Evolutionary conservation across 2,888 invertebrate genomes (phyloP), one percentile per base, ranked within the genome.

Genomic region (Xestia ashworthii): DNA sequence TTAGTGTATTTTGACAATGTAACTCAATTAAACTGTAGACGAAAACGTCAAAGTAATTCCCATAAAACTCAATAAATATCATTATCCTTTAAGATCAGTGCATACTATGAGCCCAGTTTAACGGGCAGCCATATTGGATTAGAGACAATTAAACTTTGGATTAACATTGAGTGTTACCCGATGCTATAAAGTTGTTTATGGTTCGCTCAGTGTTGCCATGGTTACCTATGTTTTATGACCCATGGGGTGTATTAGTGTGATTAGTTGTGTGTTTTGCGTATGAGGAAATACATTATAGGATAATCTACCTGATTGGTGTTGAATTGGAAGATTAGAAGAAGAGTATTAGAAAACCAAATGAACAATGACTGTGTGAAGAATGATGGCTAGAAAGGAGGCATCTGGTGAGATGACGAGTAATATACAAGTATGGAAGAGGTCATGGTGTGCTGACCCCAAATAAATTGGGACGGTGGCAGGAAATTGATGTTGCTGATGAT

Each of bases 181-280:
- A 58, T 50, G 68, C 80, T 44, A 80, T 83, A 83, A 83, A 83
- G 60, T 80, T 65, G 83, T 83, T 83, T 83, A 76, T 83, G 71
- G 48, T 81, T 38, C 55, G 55, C 48, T 55, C 32, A 62, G 46
- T 46, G 82, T 83, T 83, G 74, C 82, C 62, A 82, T 79, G 71
- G 82, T 70, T 62, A 83, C 83, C 64, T 62, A 38, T 65, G 65
- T 71, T 81, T 81, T 81, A 81, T 81, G 44, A 64, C 44, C 22
- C n/a, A 16, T 58, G 48, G 74, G 41, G 11, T 67, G 38, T 44
- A 64, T 74, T 68, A 65, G 74, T 79, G 62, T 50, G 16, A 75
- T 74, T 46, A 73, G 73, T 50, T 65, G 53, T 25, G 14, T 53
- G 46, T 64, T 62, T 48, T 8, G 50, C 12, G 0, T 44, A 44